phyloP scores from a whole-genome alignment of 2,113 vertebrate genomes.

The Pelusios castaneus region DNA sequence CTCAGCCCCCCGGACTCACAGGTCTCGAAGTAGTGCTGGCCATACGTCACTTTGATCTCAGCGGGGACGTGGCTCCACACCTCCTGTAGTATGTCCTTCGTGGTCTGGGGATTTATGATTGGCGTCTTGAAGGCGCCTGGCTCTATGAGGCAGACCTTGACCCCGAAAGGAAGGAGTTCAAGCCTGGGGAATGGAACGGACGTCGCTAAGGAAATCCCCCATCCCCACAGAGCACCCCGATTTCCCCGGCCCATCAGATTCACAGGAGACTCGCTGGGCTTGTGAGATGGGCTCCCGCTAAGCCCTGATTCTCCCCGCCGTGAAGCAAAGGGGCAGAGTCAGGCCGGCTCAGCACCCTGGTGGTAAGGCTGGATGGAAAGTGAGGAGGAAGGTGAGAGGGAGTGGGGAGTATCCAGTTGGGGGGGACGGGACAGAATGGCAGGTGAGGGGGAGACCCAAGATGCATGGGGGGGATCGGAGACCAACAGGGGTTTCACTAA shows the following conservation, averaged over 20 bases:
- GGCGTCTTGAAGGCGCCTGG: slow-evolving; percentile 77
- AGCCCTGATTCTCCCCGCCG: no score
- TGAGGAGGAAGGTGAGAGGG: no score
- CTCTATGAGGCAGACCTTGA: slow-evolving; percentile 78
- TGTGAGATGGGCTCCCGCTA: no score
- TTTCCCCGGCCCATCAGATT: no score
- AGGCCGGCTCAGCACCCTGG: no score
- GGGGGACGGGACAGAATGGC: no score
- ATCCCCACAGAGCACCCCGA: no score
- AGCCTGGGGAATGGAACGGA: slow-evolving; percentile 57
- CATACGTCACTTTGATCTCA: slow-evolving; percentile 74
- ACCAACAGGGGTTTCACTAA: no score
- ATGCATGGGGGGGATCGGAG: not conserved
- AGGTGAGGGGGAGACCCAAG: no score
- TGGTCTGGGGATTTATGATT: not conserved
- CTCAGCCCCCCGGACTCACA: slow-evolving; percentile 54
- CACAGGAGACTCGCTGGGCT: no score
- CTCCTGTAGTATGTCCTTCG: not conserved
- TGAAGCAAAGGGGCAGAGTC: no score
- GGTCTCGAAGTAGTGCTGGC: slow-evolving; percentile 62
- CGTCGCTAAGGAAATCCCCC: not conserved
- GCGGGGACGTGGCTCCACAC: slow-evolving; percentile 68
- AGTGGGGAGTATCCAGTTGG: not conserved
- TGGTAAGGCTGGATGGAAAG: no score
- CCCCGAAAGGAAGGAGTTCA: slow-evolving; percentile 77